Evolutionary conservation across 1,140 invertebrate species (phyloP).

Genomic region (Magallana ariakensis): DNA sequence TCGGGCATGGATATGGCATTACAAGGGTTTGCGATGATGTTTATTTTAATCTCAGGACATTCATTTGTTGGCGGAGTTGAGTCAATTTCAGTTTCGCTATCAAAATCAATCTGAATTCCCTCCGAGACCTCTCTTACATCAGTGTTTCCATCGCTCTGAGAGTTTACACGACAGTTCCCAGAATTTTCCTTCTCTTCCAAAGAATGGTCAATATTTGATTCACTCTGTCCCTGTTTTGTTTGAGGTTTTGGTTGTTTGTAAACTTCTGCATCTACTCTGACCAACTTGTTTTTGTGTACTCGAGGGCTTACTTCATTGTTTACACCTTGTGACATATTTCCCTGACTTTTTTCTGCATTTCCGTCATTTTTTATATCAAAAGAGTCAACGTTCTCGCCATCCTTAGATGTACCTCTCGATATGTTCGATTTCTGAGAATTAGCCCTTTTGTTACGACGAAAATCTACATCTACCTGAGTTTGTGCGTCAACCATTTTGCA

Average conservation of each 20-base stretch:
- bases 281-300: neutral
- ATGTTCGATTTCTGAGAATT: conserved; percentile 18
- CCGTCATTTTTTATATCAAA: neutral
- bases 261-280: neutral
- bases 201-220: neutral
- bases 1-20: neutral
- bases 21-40: neutral
- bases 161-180: neutral
- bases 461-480: conserved; percentile 9
- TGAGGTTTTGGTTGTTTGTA: neutral
- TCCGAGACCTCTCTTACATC: neutral
- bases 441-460: neutral
- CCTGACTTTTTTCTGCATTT: neutral
- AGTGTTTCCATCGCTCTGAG: neutral
- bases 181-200: neutral
- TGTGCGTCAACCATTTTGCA: neutral
- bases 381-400: neutral
- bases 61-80: neutral
- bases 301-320: neutral
- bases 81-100: neutral
- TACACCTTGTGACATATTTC: neutral
- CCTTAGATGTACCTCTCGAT: neutral
- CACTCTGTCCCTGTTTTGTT: neutral
- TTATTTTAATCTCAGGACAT: conserved; percentile 4
- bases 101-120: neutral